phyloP scores from a whole-genome alignment of 2,888 invertebrate species.

The Tachina lurida region DNA sequence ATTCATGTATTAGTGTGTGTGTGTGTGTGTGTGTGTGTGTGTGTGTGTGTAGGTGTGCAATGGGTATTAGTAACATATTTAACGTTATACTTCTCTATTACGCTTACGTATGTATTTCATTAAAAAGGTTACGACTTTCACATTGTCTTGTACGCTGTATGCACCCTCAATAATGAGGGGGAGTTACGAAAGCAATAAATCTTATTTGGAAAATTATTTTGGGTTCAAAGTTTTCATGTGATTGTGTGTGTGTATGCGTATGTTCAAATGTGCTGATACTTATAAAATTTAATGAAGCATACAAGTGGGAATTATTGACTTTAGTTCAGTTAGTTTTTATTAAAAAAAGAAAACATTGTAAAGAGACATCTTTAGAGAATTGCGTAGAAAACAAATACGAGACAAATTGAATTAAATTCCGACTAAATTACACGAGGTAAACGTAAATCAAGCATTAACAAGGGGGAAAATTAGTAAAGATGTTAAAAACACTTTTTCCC shows the following conservation, averaged over 20 bases:
- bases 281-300: conserved; percentile 68
- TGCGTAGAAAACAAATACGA: conserved; percentile 15
- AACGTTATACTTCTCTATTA: not conserved
- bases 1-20: not conserved
- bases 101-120: conserved; percentile 49
- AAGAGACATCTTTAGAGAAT: conserved; percentile 44
- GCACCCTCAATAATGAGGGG: conserved; percentile 47
- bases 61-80: conserved; percentile 27
- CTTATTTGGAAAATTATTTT: conserved; percentile 68
- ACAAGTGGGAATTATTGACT: conserved; percentile 72
- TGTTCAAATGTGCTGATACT: conserved; percentile 50
- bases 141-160: conserved; percentile 12
- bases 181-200: conserved; percentile 66
- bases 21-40: not conserved
- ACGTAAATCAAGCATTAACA: conserved; percentile 3
- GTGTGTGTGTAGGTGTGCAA: not conserved
- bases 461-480: not conserved
- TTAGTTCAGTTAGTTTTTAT: conserved; percentile 30
- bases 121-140: conserved; percentile 69
- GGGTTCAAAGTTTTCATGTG: conserved; percentile 30
- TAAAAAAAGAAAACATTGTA: conserved; percentile 26
- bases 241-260: not conserved
- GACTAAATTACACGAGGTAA: conserved; percentile 35
- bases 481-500: not conserved
- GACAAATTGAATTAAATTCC: conserved; percentile 66